Percentiles rank a stretch among this genome's conserved stretches.
phyloP scores from a whole-genome alignment of 2,797 vertebrate species.

The Distichodus sexfasciatus region DNA sequence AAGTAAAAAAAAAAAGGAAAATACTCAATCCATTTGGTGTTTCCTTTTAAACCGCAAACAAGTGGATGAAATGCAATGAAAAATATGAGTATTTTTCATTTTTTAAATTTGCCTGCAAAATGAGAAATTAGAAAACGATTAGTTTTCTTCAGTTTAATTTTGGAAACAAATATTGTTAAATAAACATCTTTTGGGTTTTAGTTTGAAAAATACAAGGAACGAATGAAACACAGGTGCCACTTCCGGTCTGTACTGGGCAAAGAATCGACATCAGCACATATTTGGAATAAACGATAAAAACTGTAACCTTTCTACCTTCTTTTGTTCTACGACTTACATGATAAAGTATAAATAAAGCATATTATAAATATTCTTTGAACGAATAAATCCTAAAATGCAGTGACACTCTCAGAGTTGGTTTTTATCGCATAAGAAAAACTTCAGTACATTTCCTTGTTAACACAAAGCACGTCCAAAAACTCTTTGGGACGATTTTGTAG shows the following conservation, averaged over 20 bases:
- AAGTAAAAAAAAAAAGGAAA: no score
- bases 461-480: conserved; percentile 42
- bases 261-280: neutral
- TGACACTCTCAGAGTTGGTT: conserved; percentile 42
- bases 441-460: conserved; percentile 35
- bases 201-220: no score
- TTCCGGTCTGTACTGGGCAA: neutral
- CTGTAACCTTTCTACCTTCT: neutral
- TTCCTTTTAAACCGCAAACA: no score
- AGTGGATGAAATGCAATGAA: no score
- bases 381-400: conserved; percentile 58
- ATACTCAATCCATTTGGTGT: no score
- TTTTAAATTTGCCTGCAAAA: no score
- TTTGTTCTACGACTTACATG: conserved; percentile 37
- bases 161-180: no score
- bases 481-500: conserved; percentile 65
- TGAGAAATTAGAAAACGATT: no score
- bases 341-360: conserved; percentile 68
- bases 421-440: conserved; percentile 37
- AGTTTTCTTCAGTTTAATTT: no score
- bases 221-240: no score
- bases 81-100: no score
- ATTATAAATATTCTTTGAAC: conserved; percentile 71
- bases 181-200: no score
- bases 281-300: conserved; percentile 31